phyloP scores from a whole-genome alignment of 2,888 invertebrate genomes.

The Drosophila kokeensis region DNA sequence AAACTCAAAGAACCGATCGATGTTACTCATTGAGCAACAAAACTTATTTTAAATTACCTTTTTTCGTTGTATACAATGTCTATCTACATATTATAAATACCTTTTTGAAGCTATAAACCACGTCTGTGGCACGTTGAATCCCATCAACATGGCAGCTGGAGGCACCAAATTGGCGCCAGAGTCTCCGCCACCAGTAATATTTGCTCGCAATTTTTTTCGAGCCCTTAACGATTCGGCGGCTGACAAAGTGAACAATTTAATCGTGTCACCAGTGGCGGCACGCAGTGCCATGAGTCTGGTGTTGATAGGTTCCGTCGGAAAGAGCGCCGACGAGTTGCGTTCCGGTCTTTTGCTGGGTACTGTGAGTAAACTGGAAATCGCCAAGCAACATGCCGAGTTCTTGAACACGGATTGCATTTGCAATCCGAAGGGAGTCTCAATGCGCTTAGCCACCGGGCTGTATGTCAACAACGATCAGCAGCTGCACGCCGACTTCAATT shows the following conservation, averaged over 20 bases:
- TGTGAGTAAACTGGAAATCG: conserved; percentile 54
- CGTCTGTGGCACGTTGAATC: conserved; percentile 3
- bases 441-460: conserved; percentile 89
- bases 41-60: neutral
- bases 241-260: conserved; percentile 17
- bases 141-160: conserved; percentile 47
- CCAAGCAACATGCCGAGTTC: conserved; percentile 59
- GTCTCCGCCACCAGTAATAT: conserved; percentile 38
- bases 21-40: neutral
- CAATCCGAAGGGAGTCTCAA: conserved; percentile 39
- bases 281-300: conserved; percentile 90
- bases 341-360: conserved; percentile 46
- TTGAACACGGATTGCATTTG: conserved; percentile 57
- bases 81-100: neutral
- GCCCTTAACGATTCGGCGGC: conserved; percentile 42
- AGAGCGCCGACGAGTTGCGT: conserved; percentile 64
- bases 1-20: neutral
- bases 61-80: neutral
- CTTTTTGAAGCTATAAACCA: neutral
- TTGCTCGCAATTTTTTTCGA: conserved; percentile 58
- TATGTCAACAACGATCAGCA: conserved; percentile 87
- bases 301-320: conserved; percentile 89
- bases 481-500: conserved; percentile 86
- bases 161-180: conserved; percentile 41
- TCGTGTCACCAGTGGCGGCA: conserved; percentile 84